phyloP scores from a whole-genome alignment of 2,113 vertebrate genomes.

The Syngnathoides biaculeatus region DNA sequence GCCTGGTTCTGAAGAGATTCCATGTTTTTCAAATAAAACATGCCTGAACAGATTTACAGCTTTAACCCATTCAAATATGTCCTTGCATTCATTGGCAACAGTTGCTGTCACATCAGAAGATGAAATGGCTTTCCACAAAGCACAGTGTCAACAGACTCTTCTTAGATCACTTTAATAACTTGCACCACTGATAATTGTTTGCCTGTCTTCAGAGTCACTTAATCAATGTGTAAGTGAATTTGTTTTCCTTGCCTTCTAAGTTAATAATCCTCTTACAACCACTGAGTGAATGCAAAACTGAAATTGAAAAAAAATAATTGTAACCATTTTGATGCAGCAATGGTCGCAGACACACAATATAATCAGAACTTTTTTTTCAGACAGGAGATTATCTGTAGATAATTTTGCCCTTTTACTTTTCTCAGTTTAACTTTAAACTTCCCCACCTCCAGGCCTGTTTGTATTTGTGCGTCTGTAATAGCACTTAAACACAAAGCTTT shows the following conservation, averaged over 20 bases:
- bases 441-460: conserved; percentile 6
- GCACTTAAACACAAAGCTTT: background rate
- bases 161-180: conserved; percentile 19
- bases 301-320: background rate
- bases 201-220: background rate
- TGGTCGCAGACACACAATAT: conserved; percentile 10
- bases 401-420: conserved; percentile 22
- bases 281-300: background rate
- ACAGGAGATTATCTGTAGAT: conserved; percentile 11
- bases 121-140: conserved; percentile 13
- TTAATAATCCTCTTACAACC: background rate
- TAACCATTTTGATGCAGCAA: background rate
- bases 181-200: conserved; percentile 15
- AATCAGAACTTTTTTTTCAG: conserved; percentile 19
- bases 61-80: conserved; percentile 10
- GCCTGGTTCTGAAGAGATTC: conserved; percentile 16
- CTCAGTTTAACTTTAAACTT: conserved; percentile 19
- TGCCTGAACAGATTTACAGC: conserved; percentile 42
- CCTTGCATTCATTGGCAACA: conserved; percentile 13
- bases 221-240: background rate
- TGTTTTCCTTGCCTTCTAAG: conserved; percentile 6
- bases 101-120: conserved; percentile 17
- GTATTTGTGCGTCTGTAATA: background rate
- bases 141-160: conserved; percentile 24
- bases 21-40: conserved; percentile 41